Evolutionary conservation across 2,888 invertebrate genomes (phyloP).

Genomic region (Ichneumoninae sp.): DNA sequence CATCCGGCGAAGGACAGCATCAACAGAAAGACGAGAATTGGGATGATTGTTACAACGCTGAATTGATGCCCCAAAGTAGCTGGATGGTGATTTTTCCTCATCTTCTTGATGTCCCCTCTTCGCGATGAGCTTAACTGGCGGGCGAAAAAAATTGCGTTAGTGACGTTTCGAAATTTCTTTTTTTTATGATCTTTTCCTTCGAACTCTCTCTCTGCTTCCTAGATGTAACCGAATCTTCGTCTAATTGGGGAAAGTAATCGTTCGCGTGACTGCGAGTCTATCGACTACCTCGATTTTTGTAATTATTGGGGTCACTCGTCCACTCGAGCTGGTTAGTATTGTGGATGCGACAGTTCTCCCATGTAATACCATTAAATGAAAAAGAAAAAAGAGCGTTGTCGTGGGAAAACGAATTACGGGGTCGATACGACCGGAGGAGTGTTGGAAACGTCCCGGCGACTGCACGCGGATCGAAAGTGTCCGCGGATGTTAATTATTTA

Average conservation of each 20-base stretch:
- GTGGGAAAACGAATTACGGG: conserved; percentile 49
- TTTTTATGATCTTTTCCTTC: background rate
- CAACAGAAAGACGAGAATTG: conserved; percentile 83
- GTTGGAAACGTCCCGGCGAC: conserved; percentile 34
- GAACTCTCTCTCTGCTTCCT: background rate
- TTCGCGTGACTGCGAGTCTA: background rate
- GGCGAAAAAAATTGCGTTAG: conserved; percentile 35
- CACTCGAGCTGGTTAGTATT: conserved; percentile 15
- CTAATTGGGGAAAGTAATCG: conserved; percentile 14
- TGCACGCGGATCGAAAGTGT: conserved; percentile 37
- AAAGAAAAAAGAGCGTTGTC: conserved; percentile 10
- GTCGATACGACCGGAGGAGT: conserved; percentile 48
- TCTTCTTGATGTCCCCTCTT: conserved; percentile 54
- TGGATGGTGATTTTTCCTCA: conserved; percentile 70
- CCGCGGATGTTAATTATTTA: conserved; percentile 59
- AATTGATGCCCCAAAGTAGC: conserved; percentile 69
- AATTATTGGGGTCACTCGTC: background rate
- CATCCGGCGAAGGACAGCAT: conserved; percentile 87
- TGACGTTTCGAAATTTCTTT: background rate
- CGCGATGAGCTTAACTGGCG: conserved; percentile 16
- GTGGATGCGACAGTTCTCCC: background rate
- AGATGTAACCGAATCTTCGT: conserved; percentile 23
- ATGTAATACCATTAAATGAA: conserved; percentile 35
- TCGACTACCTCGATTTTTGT: conserved; percentile 2
- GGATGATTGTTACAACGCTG: conserved; percentile 83